Percentiles rank a stretch among this genome's conserved stretches.
phyloP scores from a whole-genome alignment of 2,797 vertebrate genomes.

The Rhinichthys osculus region DNA sequence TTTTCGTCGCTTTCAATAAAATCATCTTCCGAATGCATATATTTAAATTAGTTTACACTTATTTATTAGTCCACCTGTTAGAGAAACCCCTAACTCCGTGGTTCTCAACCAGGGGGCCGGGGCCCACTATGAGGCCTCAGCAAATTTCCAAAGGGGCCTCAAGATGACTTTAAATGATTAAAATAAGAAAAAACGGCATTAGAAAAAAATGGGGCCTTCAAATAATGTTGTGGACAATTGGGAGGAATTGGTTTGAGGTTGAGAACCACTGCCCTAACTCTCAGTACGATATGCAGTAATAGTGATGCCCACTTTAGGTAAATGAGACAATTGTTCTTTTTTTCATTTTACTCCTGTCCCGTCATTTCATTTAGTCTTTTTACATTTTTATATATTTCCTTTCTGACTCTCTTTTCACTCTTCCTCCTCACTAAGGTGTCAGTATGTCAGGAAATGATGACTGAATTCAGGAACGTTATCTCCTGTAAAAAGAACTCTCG shows the following conservation, averaged over 20 bases:
- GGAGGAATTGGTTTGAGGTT: not conserved
- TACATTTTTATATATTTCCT: not conserved
- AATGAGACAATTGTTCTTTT: not conserved
- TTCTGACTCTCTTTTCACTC: conserved; percentile 4
- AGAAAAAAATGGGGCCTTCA: not conserved
- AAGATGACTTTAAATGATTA: not conserved
- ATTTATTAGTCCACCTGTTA: not conserved
- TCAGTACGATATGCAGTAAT: not conserved
- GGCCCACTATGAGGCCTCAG: not conserved
- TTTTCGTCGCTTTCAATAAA: not conserved
- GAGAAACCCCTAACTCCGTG: not conserved
- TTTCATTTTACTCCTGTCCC: not conserved
- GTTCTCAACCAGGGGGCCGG: not conserved
- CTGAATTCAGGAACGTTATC: conserved; percentile 87
- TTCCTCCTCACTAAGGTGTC: conserved; percentile 78
- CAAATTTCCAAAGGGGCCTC: not conserved
- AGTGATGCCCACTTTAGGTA: not conserved
- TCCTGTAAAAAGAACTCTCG: conserved; percentile 89
- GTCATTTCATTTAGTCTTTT: not conserved
- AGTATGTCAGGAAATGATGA: conserved; percentile 90
- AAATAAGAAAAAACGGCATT: not conserved
- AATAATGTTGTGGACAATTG: not conserved
- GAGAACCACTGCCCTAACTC: not conserved
- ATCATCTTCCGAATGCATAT: not conserved
- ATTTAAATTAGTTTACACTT: no score